phyloP scores from a whole-genome alignment of 1,140 invertebrate genomes.

The Scaptomyza graminum region DNA sequence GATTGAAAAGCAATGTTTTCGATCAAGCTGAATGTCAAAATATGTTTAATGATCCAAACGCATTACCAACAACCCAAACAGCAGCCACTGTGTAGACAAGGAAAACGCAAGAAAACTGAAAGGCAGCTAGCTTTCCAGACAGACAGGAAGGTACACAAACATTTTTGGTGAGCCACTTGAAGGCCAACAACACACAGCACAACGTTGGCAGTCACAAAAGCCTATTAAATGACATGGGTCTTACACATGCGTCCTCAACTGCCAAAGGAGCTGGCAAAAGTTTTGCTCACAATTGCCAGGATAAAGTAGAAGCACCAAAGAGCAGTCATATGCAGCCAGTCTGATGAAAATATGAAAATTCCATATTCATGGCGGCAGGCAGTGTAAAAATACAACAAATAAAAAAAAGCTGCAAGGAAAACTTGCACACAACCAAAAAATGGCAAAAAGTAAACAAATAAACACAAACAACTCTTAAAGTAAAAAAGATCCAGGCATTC shows the following conservation, averaged over 20 bases:
- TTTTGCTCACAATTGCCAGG: slow-evolving; percentile 72
- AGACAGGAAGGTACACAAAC: slow-evolving; percentile 20
- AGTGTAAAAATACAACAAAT: slow-evolving; percentile 18
- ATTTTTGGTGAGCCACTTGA: slow-evolving; percentile 27
- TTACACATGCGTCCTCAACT: slow-evolving; percentile 64
- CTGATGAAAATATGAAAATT: slow-evolving; percentile 71
- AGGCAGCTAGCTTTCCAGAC: slow-evolving; percentile 9
- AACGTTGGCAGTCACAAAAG: slow-evolving; percentile 62
- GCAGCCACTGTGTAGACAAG: slow-evolving; percentile 57
- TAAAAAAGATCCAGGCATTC: slow-evolving; percentile 19
- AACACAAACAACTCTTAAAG: slow-evolving; percentile 29
- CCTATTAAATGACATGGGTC: slow-evolving; percentile 79
- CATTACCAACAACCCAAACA: slow-evolving; percentile 51
- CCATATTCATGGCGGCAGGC: slow-evolving; percentile 55
- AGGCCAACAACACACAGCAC: slow-evolving; percentile 1
- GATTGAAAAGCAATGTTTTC: slow-evolving; percentile 1
- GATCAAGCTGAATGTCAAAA: slow-evolving; percentile 48
- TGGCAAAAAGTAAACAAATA: slow-evolving; percentile 79
- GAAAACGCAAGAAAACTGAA: slow-evolving; percentile 9
- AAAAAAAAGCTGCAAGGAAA: slow-evolving; percentile 38
- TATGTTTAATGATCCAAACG: slow-evolving; percentile 81
- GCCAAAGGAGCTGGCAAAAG: slow-evolving; percentile 47
- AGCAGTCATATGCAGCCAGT: slow-evolving; percentile 47
- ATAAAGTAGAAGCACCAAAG: slow-evolving; percentile 46
- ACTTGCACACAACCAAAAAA: slow-evolving; percentile 61